Percentiles rank a stretch among this genome's conserved stretches.
Evolutionary conservation across 2,113 vertebrate species (phyloP).

Genomic region (Urocitellus parryii): DNA sequence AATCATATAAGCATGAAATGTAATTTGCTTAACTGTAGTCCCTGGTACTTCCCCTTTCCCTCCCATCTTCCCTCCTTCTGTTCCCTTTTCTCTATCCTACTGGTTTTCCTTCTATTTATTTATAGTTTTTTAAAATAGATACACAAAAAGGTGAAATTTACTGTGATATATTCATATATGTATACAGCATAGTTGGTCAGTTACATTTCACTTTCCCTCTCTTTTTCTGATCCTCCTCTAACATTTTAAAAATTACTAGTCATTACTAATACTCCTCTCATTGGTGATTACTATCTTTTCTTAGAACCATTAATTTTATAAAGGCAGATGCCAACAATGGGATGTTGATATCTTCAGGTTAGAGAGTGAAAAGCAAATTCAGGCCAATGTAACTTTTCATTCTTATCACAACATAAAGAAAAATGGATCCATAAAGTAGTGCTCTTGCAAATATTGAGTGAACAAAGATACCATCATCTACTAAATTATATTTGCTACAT

Average conservation of each 20-base stretch:
- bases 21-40: too few relatives aligned
- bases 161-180: too few relatives aligned
- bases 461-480: background rate
- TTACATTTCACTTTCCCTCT: too few relatives aligned
- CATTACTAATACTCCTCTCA: background rate
- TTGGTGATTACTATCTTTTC: background rate
- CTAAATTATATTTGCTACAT: background rate
- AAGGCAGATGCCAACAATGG: background rate
- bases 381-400: background rate
- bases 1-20: too few relatives aligned
- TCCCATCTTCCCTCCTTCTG: too few relatives aligned
- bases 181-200: too few relatives aligned
- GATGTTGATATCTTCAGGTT: background rate
- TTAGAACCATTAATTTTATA: background rate
- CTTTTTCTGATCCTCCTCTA: background rate
- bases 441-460: background rate
- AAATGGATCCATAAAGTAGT: background rate
- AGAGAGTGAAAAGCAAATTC: conserved; percentile 14
- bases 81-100: too few relatives aligned
- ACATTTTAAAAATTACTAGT: background rate
- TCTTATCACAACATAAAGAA: background rate
- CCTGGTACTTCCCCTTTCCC: too few relatives aligned
- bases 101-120: too few relatives aligned
- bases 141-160: too few relatives aligned
- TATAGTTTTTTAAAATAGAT: too few relatives aligned